Evolutionary conservation across 2,113 vertebrate genomes (phyloP).

Genomic region (Podarcis muralis): DNA sequence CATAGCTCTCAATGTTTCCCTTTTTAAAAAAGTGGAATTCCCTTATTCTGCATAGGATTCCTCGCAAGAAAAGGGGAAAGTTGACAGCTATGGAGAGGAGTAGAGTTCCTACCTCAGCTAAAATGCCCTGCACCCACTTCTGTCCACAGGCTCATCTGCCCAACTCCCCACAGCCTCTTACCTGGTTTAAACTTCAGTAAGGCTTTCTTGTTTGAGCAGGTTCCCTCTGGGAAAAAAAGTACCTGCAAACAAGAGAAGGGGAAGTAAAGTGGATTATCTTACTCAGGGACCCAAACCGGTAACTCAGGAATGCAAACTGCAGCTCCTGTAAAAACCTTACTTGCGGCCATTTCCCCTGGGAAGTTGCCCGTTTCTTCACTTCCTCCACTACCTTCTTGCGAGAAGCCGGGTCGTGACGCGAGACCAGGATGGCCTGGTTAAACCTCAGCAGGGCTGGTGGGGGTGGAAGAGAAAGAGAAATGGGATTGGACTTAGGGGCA

Average conservation of each 20-base stretch:
- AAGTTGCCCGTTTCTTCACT: conserved; percentile 82
- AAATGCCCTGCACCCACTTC: background rate
- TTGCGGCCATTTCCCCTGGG: conserved; percentile 88
- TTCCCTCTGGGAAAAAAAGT: conserved; percentile 90
- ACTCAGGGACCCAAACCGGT: no score
- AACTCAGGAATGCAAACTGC: background rate
- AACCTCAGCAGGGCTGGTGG: conserved; percentile 84
- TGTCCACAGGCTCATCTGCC: background rate
- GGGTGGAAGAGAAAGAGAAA: background rate
- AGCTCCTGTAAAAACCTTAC: conserved; percentile 59
- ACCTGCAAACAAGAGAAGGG: conserved; percentile 72
- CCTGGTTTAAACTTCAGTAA: conserved; percentile 91
- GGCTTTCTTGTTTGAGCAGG: conserved; percentile 85
- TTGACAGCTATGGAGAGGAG: no score
- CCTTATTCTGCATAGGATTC: no score
- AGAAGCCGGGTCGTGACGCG: conserved; percentile 85
- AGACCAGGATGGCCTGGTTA: conserved; percentile 88
- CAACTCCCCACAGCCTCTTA: conserved; percentile 52
- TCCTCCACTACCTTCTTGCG: conserved; percentile 82
- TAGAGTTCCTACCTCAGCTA: background rate
- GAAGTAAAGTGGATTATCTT: background rate
- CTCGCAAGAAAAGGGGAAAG: no score
- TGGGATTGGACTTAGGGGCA: background rate
- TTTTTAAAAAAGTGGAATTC: no score
- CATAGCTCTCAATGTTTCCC: no score